Conservation (phyloP, 2,113 vertebrate species). For the Mirza zaza region DNA sequence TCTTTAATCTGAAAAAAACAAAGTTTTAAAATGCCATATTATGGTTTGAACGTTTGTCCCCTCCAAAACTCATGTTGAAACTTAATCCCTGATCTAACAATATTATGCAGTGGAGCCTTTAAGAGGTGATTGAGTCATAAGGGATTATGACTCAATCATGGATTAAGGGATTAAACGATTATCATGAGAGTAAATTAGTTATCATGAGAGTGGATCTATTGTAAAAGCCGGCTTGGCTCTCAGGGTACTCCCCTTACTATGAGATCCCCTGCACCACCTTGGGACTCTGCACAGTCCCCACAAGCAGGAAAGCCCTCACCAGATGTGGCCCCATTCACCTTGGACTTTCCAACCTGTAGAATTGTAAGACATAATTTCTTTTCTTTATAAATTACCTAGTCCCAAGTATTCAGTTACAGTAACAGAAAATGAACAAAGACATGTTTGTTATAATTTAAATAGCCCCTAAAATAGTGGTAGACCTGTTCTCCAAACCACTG, state of each 20-base stretch:
- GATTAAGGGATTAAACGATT: background rate
- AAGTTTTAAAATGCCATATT: background rate
- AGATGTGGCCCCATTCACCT: background rate
- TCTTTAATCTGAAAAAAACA: background rate
- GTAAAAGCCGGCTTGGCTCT: background rate
- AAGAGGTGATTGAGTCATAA: background rate
- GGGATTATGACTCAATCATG: too few relatives aligned
- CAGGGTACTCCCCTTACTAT: background rate
- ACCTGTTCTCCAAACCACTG: background rate
- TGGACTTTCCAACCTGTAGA: background rate
- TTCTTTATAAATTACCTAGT: background rate
- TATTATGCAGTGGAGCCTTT: background rate
- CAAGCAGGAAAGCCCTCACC: background rate
- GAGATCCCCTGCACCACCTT: background rate
- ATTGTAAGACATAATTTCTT: background rate
- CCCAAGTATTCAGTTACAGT: background rate
- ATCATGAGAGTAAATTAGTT: background rate
- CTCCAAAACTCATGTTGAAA: background rate
- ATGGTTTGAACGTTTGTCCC: background rate
- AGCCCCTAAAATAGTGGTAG: background rate
- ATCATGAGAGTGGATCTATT: background rate
- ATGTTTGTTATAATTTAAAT: background rate
- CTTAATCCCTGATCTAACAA: background rate
- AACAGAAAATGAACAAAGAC: background rate
- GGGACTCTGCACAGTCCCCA: background rate